Conservation (phyloP, 2,888 invertebrate genomes). For the Eilema depressum region DNA sequence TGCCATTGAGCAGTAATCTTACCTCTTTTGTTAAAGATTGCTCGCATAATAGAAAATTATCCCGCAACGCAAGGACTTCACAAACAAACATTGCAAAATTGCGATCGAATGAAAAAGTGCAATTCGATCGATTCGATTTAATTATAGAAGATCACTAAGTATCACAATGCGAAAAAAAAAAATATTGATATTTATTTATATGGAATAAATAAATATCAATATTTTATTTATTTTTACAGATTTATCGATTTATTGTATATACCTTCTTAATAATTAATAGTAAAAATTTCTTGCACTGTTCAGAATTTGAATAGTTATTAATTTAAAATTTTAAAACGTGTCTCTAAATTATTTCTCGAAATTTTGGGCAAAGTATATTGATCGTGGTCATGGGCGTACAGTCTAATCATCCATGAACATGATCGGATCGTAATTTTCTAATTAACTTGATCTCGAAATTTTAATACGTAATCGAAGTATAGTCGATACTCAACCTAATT, state of each 20-base stretch:
- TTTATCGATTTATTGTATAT: no score
- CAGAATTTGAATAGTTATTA: no score
- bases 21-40: not conserved
- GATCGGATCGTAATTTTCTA: not conserved
- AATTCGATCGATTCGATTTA: not conserved
- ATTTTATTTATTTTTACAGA: no score
- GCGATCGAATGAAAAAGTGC: not conserved
- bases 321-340: no score
- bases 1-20: constrained; percentile 17
- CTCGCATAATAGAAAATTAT: not conserved
- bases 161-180: not conserved
- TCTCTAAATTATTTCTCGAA: not conserved
- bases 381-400: not conserved
- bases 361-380: not conserved
- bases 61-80: not conserved
- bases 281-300: no score
- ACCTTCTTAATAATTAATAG: no score
- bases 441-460: not conserved
- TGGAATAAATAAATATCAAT: no score
- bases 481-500: constrained; percentile 3
- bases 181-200: not conserved
- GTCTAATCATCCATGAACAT: not conserved
- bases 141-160: not conserved
- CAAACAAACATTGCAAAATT: not conserved
- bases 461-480: not conserved